A percentile compares a stretch with the other conserved stretches of the same genome.
These are phyloP conservation scores for Trididemnum miniatum DNA, from an alignment of 23 tunicate species.

Conservation along the genomic window DNA sequence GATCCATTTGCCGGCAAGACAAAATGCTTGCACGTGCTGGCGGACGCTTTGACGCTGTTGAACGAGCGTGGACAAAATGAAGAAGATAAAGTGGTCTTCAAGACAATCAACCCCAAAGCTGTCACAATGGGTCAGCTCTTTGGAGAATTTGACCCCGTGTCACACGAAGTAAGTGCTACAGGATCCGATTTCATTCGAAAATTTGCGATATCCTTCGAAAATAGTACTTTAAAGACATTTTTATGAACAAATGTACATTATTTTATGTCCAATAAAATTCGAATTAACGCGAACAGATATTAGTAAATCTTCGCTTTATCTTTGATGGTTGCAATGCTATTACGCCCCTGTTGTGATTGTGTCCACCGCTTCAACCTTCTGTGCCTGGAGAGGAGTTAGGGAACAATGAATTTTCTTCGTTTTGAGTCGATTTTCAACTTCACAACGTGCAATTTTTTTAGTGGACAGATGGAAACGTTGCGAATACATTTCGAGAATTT, in stretches of 20 bases:
- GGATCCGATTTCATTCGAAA: neutral
- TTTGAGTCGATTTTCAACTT: no score
- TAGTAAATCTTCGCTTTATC: no score
- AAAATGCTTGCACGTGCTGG: slow-evolving; percentile 94
- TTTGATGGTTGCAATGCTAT: no score
- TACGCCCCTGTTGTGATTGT: no score
- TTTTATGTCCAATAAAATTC: no score
- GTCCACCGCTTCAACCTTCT: no score
- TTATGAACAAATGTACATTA: no score
- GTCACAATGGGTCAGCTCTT: slow-evolving; percentile 99
- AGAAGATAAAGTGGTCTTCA: slow-evolving; percentile 91
- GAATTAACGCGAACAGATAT: no score
- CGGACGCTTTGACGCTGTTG: slow-evolving; percentile 81
- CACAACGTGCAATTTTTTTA: slow-evolving; percentile 6
- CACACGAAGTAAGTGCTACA: slow-evolving; percentile 76
- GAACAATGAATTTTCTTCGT: no score
- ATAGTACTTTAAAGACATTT: neutral
- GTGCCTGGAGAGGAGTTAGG: no score
- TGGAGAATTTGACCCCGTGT: slow-evolving; percentile 97
- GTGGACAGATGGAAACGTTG: slow-evolving; percentile 99
- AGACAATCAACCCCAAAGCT: slow-evolving; percentile 98
- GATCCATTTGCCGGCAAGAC: slow-evolving; percentile 99
- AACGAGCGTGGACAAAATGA: slow-evolving; percentile 75
- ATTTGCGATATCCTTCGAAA: no score
- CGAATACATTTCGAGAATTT: slow-evolving; percentile 95